These are phyloP conservation scores for Andrena cerasifolii DNA, from an alignment of 1,140 invertebrate species.

Conservation along the genomic window DNA sequence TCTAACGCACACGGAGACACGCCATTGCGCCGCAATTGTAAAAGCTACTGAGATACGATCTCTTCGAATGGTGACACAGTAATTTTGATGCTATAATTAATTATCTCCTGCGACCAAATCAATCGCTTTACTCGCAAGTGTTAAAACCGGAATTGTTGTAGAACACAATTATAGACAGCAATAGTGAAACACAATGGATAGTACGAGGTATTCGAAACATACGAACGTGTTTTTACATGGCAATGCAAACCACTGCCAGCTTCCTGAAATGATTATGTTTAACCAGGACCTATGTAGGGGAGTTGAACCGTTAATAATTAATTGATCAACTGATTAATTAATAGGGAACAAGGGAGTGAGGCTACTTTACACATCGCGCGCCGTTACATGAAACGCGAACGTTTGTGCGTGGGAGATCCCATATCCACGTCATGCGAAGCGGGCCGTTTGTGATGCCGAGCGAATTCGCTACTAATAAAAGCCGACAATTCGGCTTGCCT, in stretches of 20 bases:
- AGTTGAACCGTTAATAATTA: slow-evolving; percentile 66
- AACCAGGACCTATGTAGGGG: slow-evolving; percentile 60
- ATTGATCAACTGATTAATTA: slow-evolving; percentile 66
- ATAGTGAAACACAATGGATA: not conserved
- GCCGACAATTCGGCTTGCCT: slow-evolving; percentile 86
- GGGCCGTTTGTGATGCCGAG: slow-evolving; percentile 89
- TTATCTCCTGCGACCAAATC: not conserved
- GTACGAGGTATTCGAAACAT: slow-evolving; percentile 15
- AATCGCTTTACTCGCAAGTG: not conserved
- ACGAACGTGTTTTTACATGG: slow-evolving; percentile 59
- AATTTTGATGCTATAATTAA: not conserved
- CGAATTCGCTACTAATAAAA: slow-evolving; percentile 90
- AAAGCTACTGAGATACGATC: not conserved
- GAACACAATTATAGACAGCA: not conserved
- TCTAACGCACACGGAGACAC: not conserved
- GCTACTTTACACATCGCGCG: slow-evolving; percentile 82
- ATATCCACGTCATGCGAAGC: slow-evolving; percentile 86
- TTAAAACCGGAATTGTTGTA: not conserved
- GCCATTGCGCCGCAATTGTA: not conserved
- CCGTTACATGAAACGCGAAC: slow-evolving; percentile 83
- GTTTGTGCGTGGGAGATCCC: slow-evolving; percentile 87
- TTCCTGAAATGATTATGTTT: slow-evolving; percentile 59
- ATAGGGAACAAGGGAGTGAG: slow-evolving; percentile 70
- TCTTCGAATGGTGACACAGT: not conserved
- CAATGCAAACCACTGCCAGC: slow-evolving; percentile 52